Base-by-base conservation (phyloP, 2,888 invertebrate species). In the Xiphydria camelus region DNA sequence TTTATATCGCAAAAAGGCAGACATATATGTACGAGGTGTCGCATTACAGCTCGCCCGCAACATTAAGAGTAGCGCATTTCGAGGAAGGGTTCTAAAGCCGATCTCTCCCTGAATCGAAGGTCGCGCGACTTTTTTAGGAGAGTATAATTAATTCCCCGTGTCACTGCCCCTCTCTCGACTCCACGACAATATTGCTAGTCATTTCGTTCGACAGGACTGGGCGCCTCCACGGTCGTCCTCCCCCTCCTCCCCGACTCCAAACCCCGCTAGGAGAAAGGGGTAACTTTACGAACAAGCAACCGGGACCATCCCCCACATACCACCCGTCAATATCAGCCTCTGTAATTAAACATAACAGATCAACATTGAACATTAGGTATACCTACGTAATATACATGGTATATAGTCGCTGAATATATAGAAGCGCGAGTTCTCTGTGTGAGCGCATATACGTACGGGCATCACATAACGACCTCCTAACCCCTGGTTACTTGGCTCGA, bases 301-400 rank as follows among this genome's bases (percentile, higher is more conserved):
- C 45, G 45, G 36, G 41, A 40, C 31, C 47, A 45, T 45, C 49
- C 49, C 48, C 47, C 59, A 58, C 72, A 75, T 73, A 70, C 73
- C 71, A 68, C 60, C 71, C 70, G 73, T 71, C 74, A 72, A 70
- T 73, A 71, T 73, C 68, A 62, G 65, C 64, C 62, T 54, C 52
- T 59, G 69, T 71, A 75, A 75, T 75, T 73, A 75, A 75, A 73
- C 70, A 74, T 73, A 75, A 73, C 72, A 71, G 70, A 71, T 74
- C 73, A 74, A 69, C 71, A 68, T 68, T 59, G 59, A 56, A 55
- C 61, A 63, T 66, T 66, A 66, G 59, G 52, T 58, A 57, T 54
- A 55, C 45, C 38, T 45, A 20, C 39, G 32, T 34, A 42, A 38
- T 25, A 31, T 35, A 31, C 37, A n/a, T 15, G n/a, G 41, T 20